Percentiles rank a stretch among this genome's conserved stretches.
Conservation (phyloP, 2,797 vertebrate species). For the Cephalopachus bancanus region DNA sequence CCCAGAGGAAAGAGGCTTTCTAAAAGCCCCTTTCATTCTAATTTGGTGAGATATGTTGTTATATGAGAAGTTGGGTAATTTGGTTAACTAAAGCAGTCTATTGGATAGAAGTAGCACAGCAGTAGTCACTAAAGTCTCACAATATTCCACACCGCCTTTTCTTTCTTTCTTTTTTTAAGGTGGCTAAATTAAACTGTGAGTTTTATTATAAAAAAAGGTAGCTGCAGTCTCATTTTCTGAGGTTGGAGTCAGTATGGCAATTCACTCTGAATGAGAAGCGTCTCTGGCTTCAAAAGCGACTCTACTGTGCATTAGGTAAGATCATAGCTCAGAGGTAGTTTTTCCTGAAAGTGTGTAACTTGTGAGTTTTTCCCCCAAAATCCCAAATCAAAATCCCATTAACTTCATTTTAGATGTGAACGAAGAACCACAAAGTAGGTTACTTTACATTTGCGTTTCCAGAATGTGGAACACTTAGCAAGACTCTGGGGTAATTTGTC, state of each 20-base stretch:
- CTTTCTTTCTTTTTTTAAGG: neutral
- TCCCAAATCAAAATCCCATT: neutral
- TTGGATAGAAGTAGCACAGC: neutral
- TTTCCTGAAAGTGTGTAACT: neutral
- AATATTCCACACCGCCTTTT: no score
- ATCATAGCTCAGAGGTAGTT: neutral
- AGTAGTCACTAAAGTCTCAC: neutral
- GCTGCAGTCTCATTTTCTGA: neutral
- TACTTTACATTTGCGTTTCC: neutral
- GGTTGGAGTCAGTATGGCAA: neutral
- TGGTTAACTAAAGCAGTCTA: neutral
- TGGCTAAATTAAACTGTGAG: neutral
- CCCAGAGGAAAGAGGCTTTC: neutral
- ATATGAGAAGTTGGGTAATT: neutral
- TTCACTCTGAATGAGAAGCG: neutral
- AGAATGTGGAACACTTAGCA: neutral
- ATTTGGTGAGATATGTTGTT: neutral
- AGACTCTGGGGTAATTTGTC: neutral
- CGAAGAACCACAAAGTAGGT: neutral
- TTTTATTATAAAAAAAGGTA: neutral
- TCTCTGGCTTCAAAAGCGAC: neutral
- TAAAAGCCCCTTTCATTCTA: neutral
- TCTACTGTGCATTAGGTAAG: neutral
- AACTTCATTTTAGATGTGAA: neutral
- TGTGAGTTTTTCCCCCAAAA: constrained; percentile 1